Percentiles rank a stretch among this genome's conserved stretches.
phyloP scores from a whole-genome alignment of 2,888 invertebrate genomes.

The Lepidochrysops patricia region DNA sequence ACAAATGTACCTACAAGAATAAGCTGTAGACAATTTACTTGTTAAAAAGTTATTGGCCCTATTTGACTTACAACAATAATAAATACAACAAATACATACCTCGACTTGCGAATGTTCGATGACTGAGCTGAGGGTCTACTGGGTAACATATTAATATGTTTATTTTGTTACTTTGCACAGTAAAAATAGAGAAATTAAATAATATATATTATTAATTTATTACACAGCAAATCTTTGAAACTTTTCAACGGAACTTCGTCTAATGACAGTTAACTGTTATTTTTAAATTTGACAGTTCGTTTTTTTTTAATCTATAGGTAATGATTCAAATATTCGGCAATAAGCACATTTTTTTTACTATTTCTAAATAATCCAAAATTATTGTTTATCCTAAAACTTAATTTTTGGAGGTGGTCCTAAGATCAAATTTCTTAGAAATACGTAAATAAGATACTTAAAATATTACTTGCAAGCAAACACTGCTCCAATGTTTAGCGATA shows the following conservation, averaged over 20 bases:
- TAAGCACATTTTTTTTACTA: too few species aligned
- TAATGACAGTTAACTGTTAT: not conserved
- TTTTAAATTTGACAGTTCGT: not conserved
- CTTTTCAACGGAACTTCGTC: not conserved
- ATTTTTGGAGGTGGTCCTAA: too few species aligned
- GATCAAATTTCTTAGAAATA: too few species aligned
- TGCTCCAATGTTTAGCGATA: too few species aligned
- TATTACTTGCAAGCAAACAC: too few species aligned
- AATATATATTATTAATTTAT: not conserved
- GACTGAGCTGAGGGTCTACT: slow-evolving; percentile 39
- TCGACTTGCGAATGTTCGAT: slow-evolving; percentile 46
- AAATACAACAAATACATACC: slow-evolving; percentile 31
- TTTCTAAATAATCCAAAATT: too few species aligned
- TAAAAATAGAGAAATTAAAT: not conserved
- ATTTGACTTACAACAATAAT: not conserved
- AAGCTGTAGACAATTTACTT: not conserved
- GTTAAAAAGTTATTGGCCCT: not conserved
- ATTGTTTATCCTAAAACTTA: too few species aligned
- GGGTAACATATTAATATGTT: slow-evolving; percentile 21
- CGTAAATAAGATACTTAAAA: too few species aligned
- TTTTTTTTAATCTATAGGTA: too few species aligned
- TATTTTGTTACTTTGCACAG: not conserved
- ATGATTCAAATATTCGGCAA: too few species aligned
- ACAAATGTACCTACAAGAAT: not conserved
- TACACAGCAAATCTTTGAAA: not conserved